A percentile compares a stretch with the other conserved stretches of the same genome.
These are phyloP conservation scores for Istiophorus platypterus DNA, from an alignment of 2,113 vertebrate species.

Conservation along the genomic window DNA sequence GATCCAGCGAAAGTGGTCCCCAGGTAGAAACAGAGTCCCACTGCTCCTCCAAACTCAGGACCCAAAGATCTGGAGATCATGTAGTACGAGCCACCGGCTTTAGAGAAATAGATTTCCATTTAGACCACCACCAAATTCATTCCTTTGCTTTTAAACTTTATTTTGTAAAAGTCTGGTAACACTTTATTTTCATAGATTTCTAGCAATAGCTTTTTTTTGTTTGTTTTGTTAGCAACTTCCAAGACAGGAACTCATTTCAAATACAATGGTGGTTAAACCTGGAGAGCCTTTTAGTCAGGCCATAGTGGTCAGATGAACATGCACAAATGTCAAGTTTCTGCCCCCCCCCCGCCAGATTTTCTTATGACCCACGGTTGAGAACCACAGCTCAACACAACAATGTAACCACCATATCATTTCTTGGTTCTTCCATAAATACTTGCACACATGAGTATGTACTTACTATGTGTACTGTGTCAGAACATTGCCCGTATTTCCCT, in stretches of 20 bases:
- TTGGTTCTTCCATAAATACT: background rate
- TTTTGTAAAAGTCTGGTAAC: background rate
- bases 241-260: background rate
- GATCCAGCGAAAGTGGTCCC: constrained; percentile 88
- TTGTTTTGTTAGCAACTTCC: too few species aligned
- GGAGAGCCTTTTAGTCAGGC: background rate
- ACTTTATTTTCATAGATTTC: background rate
- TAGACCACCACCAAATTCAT: background rate
- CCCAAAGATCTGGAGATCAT: constrained; percentile 88
- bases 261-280: background rate
- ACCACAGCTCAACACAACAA: background rate
- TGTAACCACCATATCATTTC: background rate
- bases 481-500: too few species aligned
- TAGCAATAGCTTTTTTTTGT: too few species aligned
- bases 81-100: constrained; percentile 88
- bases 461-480: too few species aligned
- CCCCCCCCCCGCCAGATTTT: too few species aligned
- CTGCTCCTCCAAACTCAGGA: constrained; percentile 87
- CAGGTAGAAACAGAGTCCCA: constrained; percentile 86
- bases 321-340: too few species aligned
- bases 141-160: background rate
- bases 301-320: background rate
- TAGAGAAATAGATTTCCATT: background rate
- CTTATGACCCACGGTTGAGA: background rate
- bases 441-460: too few species aligned